Base-by-base conservation (phyloP, 1,140 invertebrate species). In the Notospermus geniculatus region DNA sequence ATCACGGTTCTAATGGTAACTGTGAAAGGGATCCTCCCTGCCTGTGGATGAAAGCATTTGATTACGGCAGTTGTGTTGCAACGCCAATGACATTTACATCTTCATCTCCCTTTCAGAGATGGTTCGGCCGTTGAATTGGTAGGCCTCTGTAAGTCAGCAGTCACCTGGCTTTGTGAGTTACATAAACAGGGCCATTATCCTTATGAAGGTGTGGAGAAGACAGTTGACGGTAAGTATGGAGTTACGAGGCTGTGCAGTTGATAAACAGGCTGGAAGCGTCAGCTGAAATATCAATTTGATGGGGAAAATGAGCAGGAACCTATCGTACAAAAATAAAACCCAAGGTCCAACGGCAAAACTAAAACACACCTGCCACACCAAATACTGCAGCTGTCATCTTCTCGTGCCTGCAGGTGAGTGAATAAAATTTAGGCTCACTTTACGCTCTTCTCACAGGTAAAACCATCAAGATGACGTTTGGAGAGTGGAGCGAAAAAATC, bases 91-190 rank as follows among this genome's bases (percentile, higher is more conserved):
- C 15, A 43, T 4, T 11, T 17, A 32, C 55, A 17, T 55, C 63
- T 70, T 57, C 45, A 54, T 65, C 70, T 57, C 45, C n/a, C 54
- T 66, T 71, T 27, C 62, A 87, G 97, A 62, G 94, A 98, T 84
- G 97, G 97, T 36, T 92, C 91, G 46, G 95, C 97, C 22, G 86
- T 99, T 22, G 97, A 99, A 83, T 83, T 99, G 19, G 87, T 97
- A 32, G 95, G 91, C 27, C 83, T 98, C 1, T 88, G 88, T 63
- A 88, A 92, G 69, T 86, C 88, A 19, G 85, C 87, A 1, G 73
- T 95, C 0, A 81, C 82, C 7, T 97, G 92, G 85, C 83, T 98
- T 57, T 85, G 69, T 25, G 80, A 86, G 50, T 77, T 92, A 56
- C 82, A 90, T 71, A 57, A 64, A 15, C 78, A 86, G 61, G 87